Evolutionary conservation across 2,888 invertebrate species (phyloP).

Genomic region (Notodonta ziczac): DNA sequence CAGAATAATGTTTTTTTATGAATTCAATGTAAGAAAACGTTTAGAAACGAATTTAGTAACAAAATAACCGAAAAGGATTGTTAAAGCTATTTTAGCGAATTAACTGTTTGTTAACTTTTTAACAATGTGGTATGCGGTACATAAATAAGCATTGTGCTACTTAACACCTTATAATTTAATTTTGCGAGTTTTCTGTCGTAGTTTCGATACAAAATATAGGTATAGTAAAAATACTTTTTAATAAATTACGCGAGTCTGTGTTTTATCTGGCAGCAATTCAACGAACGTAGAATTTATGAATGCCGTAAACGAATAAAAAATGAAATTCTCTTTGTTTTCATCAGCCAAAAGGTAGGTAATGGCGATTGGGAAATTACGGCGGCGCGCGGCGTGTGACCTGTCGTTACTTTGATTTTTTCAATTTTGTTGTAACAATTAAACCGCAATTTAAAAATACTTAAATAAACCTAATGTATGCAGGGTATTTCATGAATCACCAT

Average conservation of each 20-base stretch:
- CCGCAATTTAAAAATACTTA: no score
- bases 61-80: conserved; percentile 14
- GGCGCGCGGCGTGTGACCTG: conserved; percentile 1
- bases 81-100: conserved; percentile 24
- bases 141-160: conserved; percentile 12
- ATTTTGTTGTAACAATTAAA: no score
- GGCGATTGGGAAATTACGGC: conserved; percentile 13
- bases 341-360: not conserved
- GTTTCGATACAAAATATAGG: no score
- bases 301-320: conserved; percentile 9
- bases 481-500: no score
- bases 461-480: no score
- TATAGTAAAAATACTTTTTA: no score
- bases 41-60: no score
- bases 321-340: conserved; percentile 9
- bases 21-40: no score
- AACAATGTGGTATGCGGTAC: conserved; percentile 18
- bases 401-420: not conserved
- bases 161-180: not conserved
- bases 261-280: not conserved
- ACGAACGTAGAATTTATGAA: not conserved
- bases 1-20: no score
- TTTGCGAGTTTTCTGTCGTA: no score
- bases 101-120: conserved; percentile 27
- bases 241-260: not conserved